Evolutionary conservation across 30 jellyfish, hydroid and myxozoan species (phyloP).

Genomic region (Hydra vulgaris): DNA sequence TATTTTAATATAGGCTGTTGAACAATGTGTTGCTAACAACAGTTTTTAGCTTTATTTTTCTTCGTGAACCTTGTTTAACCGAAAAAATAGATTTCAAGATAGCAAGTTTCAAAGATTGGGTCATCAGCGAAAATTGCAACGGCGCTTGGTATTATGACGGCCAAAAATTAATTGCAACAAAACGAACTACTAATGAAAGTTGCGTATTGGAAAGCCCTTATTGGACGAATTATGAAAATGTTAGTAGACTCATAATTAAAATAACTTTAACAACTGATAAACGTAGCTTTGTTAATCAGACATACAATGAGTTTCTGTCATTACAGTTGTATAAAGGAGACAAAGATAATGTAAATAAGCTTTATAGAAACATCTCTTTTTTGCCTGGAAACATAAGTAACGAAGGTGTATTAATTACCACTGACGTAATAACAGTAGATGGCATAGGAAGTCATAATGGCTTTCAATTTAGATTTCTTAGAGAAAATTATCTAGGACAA

Average conservation of each 20-base stretch:
- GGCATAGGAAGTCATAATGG: constrained; percentile 2
- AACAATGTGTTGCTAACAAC: no score
- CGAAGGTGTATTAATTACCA: no score
- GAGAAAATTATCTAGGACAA: background rate
- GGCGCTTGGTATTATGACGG: no score
- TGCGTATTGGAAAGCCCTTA: background rate
- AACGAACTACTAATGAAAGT: no score
- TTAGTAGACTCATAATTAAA: background rate
- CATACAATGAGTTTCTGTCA: background rate
- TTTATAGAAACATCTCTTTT: background rate
- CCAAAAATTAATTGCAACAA: no score
- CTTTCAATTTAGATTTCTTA: background rate
- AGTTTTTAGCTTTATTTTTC: no score
- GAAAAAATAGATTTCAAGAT: no score
- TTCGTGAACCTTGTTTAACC: no score
- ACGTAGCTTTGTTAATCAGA: background rate
- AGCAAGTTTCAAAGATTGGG: no score
- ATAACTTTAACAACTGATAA: background rate
- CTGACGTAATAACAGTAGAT: constrained; percentile 1
- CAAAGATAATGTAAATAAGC: background rate
- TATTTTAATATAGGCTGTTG: no score
- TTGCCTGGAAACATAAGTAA: no score
- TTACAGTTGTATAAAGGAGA: background rate
- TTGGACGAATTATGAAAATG: background rate
- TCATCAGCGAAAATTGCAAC: no score